A percentile compares a stretch with the other conserved stretches of the same genome.
These are phyloP conservation scores for Eupeodes corollae DNA, from an alignment of 1,140 invertebrate species.

Conservation along the genomic window DNA sequence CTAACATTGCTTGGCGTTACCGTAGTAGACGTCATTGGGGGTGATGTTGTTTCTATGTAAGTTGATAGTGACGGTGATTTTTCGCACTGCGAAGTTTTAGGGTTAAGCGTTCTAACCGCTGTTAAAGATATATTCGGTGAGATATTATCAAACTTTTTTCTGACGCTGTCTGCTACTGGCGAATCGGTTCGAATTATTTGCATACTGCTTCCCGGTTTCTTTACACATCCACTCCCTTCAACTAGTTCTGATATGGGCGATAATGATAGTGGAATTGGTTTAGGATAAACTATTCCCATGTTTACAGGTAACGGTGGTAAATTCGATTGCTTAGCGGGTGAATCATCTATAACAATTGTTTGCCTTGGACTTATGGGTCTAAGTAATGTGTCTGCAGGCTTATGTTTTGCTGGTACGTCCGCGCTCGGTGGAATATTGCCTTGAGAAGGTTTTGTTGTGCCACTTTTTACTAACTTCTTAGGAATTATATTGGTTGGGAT, in stretches of 20 bases:
- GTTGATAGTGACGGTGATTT: too few species aligned
- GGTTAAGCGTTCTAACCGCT: constrained; percentile 6
- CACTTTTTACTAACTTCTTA: background rate
- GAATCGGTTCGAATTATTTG: constrained; percentile 25
- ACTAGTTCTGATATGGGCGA: constrained; percentile 1
- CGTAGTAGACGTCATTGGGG: too few species aligned
- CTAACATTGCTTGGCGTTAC: too few species aligned
- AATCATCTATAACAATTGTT: background rate
- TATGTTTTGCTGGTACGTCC: background rate
- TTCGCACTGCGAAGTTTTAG: too few species aligned
- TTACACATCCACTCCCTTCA: background rate
- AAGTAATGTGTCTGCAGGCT: background rate
- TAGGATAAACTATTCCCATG: constrained; percentile 4
- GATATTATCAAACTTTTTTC: constrained; percentile 21
- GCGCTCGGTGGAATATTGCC: background rate
- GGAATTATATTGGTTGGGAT: background rate
- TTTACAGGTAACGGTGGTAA: background rate
- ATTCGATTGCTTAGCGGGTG: too few species aligned
- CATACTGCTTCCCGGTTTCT: constrained; percentile 10
- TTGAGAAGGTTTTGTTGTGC: background rate
- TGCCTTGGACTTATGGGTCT: background rate
- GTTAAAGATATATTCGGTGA: constrained; percentile 22
- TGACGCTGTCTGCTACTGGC: constrained; percentile 17
- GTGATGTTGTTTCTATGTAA: too few species aligned
- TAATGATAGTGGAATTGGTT: background rate